Conservation (phyloP, 2,888 invertebrate species). For the Cheilosia vulpina region DNA sequence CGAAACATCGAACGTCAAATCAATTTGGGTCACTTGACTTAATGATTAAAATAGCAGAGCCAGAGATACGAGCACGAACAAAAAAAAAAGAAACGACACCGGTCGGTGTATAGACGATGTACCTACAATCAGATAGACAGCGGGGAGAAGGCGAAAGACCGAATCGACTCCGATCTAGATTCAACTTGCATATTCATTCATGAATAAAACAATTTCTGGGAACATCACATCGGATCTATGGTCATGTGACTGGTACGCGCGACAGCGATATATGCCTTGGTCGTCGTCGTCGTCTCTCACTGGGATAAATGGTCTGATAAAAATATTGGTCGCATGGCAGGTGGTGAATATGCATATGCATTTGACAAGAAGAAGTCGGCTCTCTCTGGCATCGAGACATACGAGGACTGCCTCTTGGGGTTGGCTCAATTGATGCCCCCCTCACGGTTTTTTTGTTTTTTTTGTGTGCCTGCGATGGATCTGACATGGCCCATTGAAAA, state of each 20-base stretch:
- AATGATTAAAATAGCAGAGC: constrained; percentile 75
- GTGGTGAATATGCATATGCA: constrained; percentile 68
- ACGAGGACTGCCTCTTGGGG: constrained; percentile 41
- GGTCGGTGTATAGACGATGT: constrained; percentile 3
- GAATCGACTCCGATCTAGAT: constrained; percentile 67
- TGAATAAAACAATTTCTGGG: constrained; percentile 72
- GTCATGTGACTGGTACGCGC: constrained; percentile 65
- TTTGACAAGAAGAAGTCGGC: constrained; percentile 62
- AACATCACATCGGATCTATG: constrained; percentile 73
- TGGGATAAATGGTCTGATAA: constrained; percentile 62
- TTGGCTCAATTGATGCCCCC: constrained; percentile 37
- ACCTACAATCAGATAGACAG: constrained; percentile 5
- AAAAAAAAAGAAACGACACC: constrained; percentile 28
- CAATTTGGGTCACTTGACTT: constrained; percentile 75
- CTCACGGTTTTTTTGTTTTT: background rate
- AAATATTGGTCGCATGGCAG: constrained; percentile 69
- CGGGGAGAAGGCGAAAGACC: background rate
- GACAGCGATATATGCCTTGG: constrained; percentile 19
- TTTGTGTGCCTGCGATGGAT: constrained; percentile 25
- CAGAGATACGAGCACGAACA: constrained; percentile 39
- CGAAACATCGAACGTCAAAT: constrained; percentile 57
- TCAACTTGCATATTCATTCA: constrained; percentile 73
- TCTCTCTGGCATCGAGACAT: constrained; percentile 59
- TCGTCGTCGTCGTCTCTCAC: constrained; percentile 25
- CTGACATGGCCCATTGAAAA: constrained; percentile 49